Conservation (phyloP, 92 coral and sea anemone species). For the Palythoa heliodiscus region DNA sequence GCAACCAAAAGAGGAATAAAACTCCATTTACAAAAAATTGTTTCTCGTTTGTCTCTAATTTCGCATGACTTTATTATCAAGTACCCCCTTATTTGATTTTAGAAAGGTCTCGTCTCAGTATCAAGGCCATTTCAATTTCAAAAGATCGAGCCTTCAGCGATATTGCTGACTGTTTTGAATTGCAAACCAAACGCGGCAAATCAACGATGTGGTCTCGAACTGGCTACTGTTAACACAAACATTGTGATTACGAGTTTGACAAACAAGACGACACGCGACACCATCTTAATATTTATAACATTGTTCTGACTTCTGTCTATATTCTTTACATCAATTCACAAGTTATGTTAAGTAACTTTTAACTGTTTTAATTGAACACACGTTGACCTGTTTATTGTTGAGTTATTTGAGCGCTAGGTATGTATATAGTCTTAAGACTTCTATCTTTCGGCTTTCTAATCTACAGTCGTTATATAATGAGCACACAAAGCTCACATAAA, state of each 20-base stretch:
- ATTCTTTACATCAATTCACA: not conserved
- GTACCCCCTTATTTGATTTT: not conserved
- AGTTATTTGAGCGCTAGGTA: not conserved
- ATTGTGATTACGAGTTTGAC: not conserved
- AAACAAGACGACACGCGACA: conserved; percentile 27
- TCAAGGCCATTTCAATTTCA: not conserved
- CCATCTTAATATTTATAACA: not conserved
- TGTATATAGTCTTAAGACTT: not conserved
- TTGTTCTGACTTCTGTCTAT: not conserved
- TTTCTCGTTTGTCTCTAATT: not conserved
- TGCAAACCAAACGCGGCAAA: not conserved
- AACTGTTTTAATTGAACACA: not conserved
- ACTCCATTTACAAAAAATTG: not conserved
- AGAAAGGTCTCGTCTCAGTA: not conserved
- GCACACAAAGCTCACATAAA: conserved; percentile 35
- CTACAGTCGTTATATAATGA: not conserved
- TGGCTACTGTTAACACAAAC: conserved; percentile 11
- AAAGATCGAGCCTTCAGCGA: not conserved
- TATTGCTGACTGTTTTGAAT: not conserved
- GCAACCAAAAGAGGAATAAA: not conserved
- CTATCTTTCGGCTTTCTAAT: not conserved
- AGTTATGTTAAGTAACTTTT: not conserved
- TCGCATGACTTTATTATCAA: not conserved
- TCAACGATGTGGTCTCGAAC: conserved; percentile 5
- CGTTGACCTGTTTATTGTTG: not conserved